Evolutionary conservation across 1,140 invertebrate species (phyloP).

Genomic region (Drosophila paulistorum): DNA sequence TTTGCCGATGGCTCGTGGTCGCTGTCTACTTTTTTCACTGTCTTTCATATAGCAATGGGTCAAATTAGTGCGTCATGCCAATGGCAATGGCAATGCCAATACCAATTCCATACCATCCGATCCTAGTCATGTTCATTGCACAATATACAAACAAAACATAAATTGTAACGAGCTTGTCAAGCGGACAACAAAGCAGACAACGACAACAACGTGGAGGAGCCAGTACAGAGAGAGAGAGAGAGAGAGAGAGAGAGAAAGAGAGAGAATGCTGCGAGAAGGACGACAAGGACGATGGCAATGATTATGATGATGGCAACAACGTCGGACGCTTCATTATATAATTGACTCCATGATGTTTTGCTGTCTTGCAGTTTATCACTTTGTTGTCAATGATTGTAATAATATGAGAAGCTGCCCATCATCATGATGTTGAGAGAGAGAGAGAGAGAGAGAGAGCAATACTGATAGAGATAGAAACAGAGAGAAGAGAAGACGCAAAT

Average conservation of each 20-base stretch:
- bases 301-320: slow-evolving; percentile 10
- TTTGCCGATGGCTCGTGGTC: background rate
- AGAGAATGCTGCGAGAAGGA: background rate
- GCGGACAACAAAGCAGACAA: slow-evolving; percentile 26
- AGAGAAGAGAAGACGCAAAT: slow-evolving; percentile 16
- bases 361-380: slow-evolving; percentile 57
- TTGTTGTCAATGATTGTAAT: slow-evolving; percentile 41
- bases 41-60: slow-evolving; percentile 13
- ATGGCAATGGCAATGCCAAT: background rate
- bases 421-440: background rate
- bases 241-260: background rate
- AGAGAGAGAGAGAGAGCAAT: background rate
- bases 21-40: slow-evolving; percentile 17
- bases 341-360: slow-evolving; percentile 55
- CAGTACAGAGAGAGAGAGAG: background rate
- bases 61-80: slow-evolving; percentile 47
- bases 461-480: background rate
- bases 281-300: background rate
- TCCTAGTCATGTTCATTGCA: background rate
- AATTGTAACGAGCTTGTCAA: slow-evolving; percentile 59
- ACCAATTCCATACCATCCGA: background rate
- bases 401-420: slow-evolving; percentile 36
- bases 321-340: slow-evolving; percentile 46
- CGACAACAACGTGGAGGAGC: background rate
- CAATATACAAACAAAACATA: slow-evolving; percentile 51